Evolutionary conservation across 2,888 invertebrate species (phyloP), one percentile per base, ranked within the genome.

Genomic region (Synergus itoensis): DNA sequence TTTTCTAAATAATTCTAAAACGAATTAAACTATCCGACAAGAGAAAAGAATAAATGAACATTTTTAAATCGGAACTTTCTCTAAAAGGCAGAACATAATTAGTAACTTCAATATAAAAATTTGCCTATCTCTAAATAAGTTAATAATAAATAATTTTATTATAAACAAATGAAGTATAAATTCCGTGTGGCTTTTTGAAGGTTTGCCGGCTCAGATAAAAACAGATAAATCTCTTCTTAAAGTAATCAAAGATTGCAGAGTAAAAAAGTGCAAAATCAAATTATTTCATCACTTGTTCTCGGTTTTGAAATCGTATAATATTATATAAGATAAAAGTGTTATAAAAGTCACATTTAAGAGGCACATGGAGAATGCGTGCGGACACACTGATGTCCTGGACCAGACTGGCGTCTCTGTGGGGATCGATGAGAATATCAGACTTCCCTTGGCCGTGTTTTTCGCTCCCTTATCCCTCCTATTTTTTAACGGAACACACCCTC

Each of bases 381-480:
- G 21, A 83, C 85, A 87, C 83, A 83, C 78, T 88, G 86, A 85
- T 88, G 88, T 84, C 86, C 90, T 89, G 92, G 91, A 88, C 91
- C 91, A 87, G 86, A 91, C 91, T 91, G 90, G 86, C 89, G 88
- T 86, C 88, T 87, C 87, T 80, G 81, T 81, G 80, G 84, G 88
- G 90, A 91, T 90, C 91, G 90, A 91, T 91, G 88, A 88, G 87
- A 82, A 75, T 76, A 65, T 67, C 80, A 69, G 82, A 80, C 83
- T 81, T 80, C 84, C 82, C 79, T 78, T 73, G 77, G 84, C 76
- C 76, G 57, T 64, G 64, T 77, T 76, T 80, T 77, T 81, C 77
- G 80, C 73, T 78, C 80, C 77, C 79, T 57, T 77, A 63, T 73
- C 79, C 82, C 78, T 63, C 48, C 12, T 79, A 53, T 77, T 77